Evolutionary conservation across 2,797 vertebrate genomes (phyloP).

Genomic region (Dendrocincla tyrannina): DNA sequence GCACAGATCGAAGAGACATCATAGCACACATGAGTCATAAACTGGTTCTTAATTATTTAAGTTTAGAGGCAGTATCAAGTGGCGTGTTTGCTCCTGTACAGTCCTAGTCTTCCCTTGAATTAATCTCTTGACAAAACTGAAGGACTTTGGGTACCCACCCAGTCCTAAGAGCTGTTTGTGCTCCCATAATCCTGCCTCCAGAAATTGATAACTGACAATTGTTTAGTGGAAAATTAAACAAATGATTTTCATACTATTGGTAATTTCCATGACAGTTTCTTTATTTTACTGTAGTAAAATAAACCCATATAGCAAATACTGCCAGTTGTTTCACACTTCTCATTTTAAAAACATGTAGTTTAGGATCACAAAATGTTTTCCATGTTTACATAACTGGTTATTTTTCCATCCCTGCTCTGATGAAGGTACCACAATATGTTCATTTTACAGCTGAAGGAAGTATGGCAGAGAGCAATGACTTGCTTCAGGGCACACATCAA

Average conservation of each 20-base stretch:
- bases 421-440: background rate
- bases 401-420: background rate
- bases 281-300: background rate
- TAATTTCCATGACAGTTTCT: background rate
- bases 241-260: background rate
- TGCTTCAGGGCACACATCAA: background rate
- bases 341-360: background rate
- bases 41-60: constrained; percentile 19
- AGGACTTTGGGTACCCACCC: background rate
- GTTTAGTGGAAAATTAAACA: background rate
- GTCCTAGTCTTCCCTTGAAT: background rate
- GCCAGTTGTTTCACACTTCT: background rate
- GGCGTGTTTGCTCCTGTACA: background rate
- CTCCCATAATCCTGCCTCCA: background rate
- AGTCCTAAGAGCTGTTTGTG: background rate
- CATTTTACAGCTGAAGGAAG: background rate
- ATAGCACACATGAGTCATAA: constrained; percentile 50
- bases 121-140: background rate
- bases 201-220: background rate
- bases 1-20: background rate
- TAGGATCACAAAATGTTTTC: background rate
- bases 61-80: background rate
- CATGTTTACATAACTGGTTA: background rate
- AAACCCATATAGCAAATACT: background rate
- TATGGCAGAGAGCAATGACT: background rate